Evolutionary conservation across 2,113 vertebrate genomes (phyloP), one percentile per base, ranked within the genome.

Genomic region (Tetraodon nigroviridis): DNA sequence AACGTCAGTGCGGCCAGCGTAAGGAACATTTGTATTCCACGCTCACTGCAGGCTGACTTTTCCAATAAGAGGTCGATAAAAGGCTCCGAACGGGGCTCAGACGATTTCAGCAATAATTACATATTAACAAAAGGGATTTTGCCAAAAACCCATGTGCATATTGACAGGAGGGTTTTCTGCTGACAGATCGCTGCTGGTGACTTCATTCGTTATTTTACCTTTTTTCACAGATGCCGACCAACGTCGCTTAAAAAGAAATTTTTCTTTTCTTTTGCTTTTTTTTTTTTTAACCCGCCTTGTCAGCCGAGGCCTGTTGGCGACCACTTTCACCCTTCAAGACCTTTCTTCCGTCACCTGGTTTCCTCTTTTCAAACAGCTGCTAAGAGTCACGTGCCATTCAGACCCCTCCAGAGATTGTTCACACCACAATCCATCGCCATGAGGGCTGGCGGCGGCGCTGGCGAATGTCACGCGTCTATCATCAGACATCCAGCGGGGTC

Each of bases 321-420:
- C 7, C 27, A 45, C 20, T n/a, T 41, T 47, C 5, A 41, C 27
- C 21, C 18, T 29, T 56, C 17, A 21, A 20, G 19, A 32, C 40
- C 40, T 50, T 48, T 60, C 32, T 6, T 20, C 10, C 16, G 13
- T 58, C 20, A 48, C 12, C 20, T 41, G 6, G 40, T 14, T 32
- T 16, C 32, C 15, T 55, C 14, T 20, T 20, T 16, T 67, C 29
- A n/a, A 19, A 17, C 15, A 21, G 29, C 51, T 18, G 22, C 24
- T 40, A 29, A 44, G 19, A 67, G 16, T 16, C 50, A 3, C 3
- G 27, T 41, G 50, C 11, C 17, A 18, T 49, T 56, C 24, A 7
- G n/a, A 40, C 22, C 41, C 32, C 18, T 3, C n/a, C 20, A 19
- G 42, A 47, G 40, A 52, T 66, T 58, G 22, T 51, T 51, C 37